Percentiles rank a stretch among this genome's conserved stretches.
These are phyloP conservation scores for Epinephelus moara DNA, from an alignment of 2,113 vertebrate species.

Conservation along the genomic window DNA sequence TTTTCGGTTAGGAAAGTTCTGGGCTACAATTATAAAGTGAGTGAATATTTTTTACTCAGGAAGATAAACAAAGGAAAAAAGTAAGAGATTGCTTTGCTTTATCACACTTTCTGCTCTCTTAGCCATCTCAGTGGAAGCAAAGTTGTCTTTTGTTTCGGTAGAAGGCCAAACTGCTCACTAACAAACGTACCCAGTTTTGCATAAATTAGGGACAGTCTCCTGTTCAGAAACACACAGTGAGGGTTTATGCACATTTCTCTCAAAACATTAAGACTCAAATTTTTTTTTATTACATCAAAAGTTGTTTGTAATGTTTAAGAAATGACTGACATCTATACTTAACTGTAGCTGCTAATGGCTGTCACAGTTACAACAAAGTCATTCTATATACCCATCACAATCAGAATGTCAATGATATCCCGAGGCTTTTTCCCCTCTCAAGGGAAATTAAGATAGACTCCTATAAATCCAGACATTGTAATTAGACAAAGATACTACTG, in stretches of 20 bases:
- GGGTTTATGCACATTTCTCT: not conserved
- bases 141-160: not conserved
- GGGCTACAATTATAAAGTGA: slow-evolving; percentile 26
- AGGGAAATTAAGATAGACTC: slow-evolving; percentile 64
- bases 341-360: slow-evolving; percentile 16
- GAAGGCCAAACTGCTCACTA: not conserved
- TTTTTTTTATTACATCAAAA: slow-evolving; percentile 11
- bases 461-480: slow-evolving; percentile 75
- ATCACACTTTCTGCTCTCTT: slow-evolving; percentile 7
- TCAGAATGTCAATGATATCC: slow-evolving; percentile 70
- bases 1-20: slow-evolving; percentile 13
- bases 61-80: slow-evolving; percentile 13
- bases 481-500: slow-evolving; percentile 71
- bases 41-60: slow-evolving; percentile 18
- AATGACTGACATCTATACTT: slow-evolving; percentile 10
- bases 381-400: slow-evolving; percentile 47
- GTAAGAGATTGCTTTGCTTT: slow-evolving; percentile 18
- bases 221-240: not conserved
- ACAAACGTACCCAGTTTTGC: slow-evolving; percentile 4
- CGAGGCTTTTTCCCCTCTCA: slow-evolving; percentile 49
- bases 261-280: slow-evolving; percentile 38
- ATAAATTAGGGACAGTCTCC: slow-evolving; percentile 10
- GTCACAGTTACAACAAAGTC: slow-evolving; percentile 51
- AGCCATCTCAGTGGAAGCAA: slow-evolving; percentile 7
- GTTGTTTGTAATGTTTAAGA: not conserved